phyloP scores from a whole-genome alignment of 2,113 vertebrate genomes.

The Ceuthmochares aereus region DNA sequence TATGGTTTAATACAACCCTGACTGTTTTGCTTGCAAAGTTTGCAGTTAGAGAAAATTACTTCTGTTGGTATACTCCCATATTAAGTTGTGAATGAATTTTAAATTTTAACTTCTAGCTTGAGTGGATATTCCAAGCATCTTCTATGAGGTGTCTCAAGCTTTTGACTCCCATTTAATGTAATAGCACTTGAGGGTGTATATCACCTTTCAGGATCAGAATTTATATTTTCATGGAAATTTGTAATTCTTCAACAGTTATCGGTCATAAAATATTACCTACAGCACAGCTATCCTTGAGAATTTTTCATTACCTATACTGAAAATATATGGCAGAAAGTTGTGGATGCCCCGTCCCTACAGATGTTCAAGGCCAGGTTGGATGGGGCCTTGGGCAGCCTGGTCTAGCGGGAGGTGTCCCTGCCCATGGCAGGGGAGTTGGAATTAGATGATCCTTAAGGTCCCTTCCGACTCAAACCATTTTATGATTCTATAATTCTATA shows the following conservation, averaged over 20 bases:
- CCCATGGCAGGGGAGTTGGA: no score
- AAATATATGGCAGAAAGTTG: no score
- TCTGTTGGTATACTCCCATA: neutral
- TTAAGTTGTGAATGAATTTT: neutral
- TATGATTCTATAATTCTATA: no score
- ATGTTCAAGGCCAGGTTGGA: no score
- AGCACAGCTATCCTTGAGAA: neutral
- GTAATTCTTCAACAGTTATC: neutral
- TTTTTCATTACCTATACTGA: neutral
- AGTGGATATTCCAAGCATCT: neutral
- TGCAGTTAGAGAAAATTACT: neutral
- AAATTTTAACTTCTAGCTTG: neutral
- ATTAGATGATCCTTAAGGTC: no score
- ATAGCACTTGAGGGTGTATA: neutral
- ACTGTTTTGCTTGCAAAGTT: neutral
- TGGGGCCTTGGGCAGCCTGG: no score
- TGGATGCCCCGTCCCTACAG: no score
- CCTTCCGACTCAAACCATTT: no score
- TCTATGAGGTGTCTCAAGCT: neutral
- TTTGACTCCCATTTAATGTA: neutral
- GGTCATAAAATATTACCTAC: neutral
- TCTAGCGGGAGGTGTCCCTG: no score
- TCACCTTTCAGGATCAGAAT: neutral
- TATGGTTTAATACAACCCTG: neutral
- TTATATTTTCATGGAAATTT: neutral